Percentiles rank a stretch among this genome's conserved stretches.
phyloP scores from a whole-genome alignment of 2,888 invertebrate species.

The Plemyria rubiginata region DNA sequence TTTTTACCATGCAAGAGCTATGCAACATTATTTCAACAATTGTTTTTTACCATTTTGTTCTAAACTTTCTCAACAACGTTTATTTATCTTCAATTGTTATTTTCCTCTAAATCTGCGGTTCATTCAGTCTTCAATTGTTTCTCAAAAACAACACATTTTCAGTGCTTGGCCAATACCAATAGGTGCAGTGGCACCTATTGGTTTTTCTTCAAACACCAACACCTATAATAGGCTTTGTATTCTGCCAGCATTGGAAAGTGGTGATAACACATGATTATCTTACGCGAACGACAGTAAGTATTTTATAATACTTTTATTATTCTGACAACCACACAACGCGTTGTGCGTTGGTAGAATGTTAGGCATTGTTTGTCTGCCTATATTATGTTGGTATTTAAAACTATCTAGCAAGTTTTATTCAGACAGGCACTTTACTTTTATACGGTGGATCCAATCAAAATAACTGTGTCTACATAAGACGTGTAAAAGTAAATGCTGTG shows the following conservation, averaged over 20 bases:
- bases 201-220: slow-evolving; percentile 15
- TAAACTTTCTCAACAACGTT: too few species aligned
- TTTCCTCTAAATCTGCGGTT: too few species aligned
- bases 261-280: slow-evolving; percentile 73
- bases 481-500: too few species aligned
- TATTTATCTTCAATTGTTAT: too few species aligned
- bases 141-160: neutral
- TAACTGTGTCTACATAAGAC: too few species aligned
- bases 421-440: too few species aligned
- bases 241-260: slow-evolving; percentile 65
- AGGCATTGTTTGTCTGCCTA: slow-evolving; percentile 60
- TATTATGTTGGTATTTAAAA: slow-evolving; percentile 57
- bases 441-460: too few species aligned
- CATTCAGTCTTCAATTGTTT: neutral
- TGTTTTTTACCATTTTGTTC: too few species aligned
- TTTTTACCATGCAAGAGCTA: too few species aligned
- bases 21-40: too few species aligned
- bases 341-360: slow-evolving; percentile 69
- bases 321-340: slow-evolving; percentile 69
- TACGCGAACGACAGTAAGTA: slow-evolving; percentile 65
- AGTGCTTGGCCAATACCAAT: too few species aligned
- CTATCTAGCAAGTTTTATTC: slow-evolving; percentile 45
- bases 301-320: slow-evolving; percentile 76
- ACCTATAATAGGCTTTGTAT: slow-evolving; percentile 49
- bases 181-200: too few species aligned